Evolutionary conservation across 1,140 invertebrate genomes (phyloP).

Genomic region (Aphelenchoides fujianensis): DNA sequence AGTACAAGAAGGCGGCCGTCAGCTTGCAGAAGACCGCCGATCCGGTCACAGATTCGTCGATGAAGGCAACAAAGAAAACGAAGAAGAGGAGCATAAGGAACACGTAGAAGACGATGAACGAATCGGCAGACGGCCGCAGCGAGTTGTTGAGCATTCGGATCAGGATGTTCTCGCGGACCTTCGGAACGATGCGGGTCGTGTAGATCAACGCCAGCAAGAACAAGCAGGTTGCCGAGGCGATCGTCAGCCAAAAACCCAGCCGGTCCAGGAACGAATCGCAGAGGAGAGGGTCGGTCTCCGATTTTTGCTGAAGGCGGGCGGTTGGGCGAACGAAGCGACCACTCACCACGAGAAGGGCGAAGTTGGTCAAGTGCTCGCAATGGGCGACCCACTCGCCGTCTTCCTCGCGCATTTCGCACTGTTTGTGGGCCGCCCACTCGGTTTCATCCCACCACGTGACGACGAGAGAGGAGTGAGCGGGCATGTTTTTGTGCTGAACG

Average conservation of each 20-base stretch:
- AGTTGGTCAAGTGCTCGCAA: not conserved
- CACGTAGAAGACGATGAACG: not conserved
- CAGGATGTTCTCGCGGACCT: not conserved
- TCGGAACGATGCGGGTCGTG: not conserved
- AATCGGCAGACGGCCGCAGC: not conserved
- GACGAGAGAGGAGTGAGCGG: not conserved
- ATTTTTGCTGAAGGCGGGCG: not conserved
- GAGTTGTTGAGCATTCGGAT: constrained; percentile 1
- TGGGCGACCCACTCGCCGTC: not conserved
- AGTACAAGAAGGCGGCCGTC: not conserved
- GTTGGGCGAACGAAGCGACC: not conserved
- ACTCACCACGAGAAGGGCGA: not conserved
- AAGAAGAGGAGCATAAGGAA: not conserved
- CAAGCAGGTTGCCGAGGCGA: not conserved
- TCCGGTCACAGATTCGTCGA: not conserved
- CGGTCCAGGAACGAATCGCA: not conserved
- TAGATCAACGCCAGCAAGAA: not conserved
- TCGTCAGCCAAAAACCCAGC: not conserved
- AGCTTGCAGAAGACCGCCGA: not conserved
- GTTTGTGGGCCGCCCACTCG: not conserved
- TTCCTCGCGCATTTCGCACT: not conserved
- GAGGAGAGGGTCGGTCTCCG: not conserved
- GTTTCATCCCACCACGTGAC: not conserved
- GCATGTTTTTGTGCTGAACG: not conserved
- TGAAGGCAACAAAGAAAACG: not conserved